Percentiles rank a stretch among this genome's conserved stretches.
Evolutionary conservation across 2,888 invertebrate genomes (phyloP).

Genomic region (Apamea crenata): DNA sequence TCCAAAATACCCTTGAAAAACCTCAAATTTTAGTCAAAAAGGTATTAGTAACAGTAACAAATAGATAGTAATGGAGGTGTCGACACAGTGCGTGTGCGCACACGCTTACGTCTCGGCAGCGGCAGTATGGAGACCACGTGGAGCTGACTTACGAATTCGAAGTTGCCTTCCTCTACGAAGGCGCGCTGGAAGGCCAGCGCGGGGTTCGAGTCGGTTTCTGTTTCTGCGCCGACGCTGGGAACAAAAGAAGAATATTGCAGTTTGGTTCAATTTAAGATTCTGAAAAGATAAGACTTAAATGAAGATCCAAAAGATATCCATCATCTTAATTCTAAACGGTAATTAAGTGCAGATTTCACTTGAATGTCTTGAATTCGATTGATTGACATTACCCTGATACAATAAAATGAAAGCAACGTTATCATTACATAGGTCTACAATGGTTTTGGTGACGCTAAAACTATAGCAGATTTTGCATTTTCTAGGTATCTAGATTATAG

Average conservation of each 20-base stretch:
- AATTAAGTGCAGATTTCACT: not conserved
- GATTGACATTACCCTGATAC: not conserved
- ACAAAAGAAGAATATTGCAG: not conserved
- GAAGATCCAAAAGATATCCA: not conserved
- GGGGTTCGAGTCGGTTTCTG: constrained; percentile 61
- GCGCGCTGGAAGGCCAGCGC: constrained; percentile 78
- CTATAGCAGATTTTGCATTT: too few species aligned
- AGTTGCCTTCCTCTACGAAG: constrained; percentile 86
- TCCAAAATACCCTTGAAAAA: constrained; percentile 1
- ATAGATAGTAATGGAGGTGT: constrained; percentile 34
- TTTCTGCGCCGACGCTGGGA: constrained; percentile 67
- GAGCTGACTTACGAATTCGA: constrained; percentile 90
- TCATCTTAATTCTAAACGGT: too few species aligned
- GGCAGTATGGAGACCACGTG: constrained; percentile 86
- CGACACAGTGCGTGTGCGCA: constrained; percentile 21
- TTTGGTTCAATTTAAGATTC: not conserved
- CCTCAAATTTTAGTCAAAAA: constrained; percentile 10
- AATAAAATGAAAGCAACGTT: not conserved
- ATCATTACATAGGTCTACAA: too few species aligned
- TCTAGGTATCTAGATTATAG: too few species aligned
- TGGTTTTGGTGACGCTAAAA: too few species aligned
- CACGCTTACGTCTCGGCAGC: constrained; percentile 64
- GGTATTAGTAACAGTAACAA: constrained; percentile 39
- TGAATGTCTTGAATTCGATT: not conserved
- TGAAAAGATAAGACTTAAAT: not conserved